phyloP scores from a whole-genome alignment of 1,140 invertebrate genomes.

The Chrysopa pallens region DNA sequence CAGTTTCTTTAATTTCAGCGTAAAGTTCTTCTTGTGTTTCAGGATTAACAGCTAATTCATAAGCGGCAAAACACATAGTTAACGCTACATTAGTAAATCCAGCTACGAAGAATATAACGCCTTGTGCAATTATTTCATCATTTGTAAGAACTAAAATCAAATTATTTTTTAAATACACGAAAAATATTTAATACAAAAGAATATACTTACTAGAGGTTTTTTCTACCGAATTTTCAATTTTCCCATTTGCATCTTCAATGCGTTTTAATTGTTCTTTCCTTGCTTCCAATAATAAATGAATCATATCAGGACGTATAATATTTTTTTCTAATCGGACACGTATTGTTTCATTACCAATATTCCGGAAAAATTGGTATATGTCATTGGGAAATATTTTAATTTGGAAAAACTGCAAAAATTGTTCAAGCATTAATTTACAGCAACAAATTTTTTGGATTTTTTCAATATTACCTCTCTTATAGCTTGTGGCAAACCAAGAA shows the following conservation, averaged over 20 bases:
- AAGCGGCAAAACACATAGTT: conserved; percentile 19
- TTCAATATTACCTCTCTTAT: too few species aligned
- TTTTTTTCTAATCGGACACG: conserved; percentile 15
- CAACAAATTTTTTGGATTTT: too few species aligned
- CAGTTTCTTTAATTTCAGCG: conserved; percentile 11
- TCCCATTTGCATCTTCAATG: too few species aligned
- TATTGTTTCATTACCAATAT: conserved; percentile 19
- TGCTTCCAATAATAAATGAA: conserved; percentile 25
- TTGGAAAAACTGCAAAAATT: too few species aligned
- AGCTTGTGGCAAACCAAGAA: too few species aligned
- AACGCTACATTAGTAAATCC: conserved; percentile 18
- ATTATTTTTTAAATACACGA: not conserved
- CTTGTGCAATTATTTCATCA: conserved; percentile 8
- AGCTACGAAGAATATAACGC: conserved; percentile 14
- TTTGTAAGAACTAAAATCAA: conserved; percentile 6
- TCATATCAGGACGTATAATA: conserved; percentile 24
- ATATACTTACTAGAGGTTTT: too few species aligned
- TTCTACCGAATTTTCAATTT: too few species aligned
- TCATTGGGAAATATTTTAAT: too few species aligned
- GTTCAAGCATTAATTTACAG: too few species aligned
- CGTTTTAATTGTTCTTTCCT: conserved; percentile 8
- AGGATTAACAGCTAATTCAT: conserved; percentile 31
- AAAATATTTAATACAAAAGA: too few species aligned
- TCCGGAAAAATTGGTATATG: conserved; percentile 13
- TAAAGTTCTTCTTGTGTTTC: conserved; percentile 14